These are phyloP conservation scores for Cyrtonyx montezumae DNA, from an alignment of 2,113 vertebrate genomes.

Conservation along the genomic window DNA sequence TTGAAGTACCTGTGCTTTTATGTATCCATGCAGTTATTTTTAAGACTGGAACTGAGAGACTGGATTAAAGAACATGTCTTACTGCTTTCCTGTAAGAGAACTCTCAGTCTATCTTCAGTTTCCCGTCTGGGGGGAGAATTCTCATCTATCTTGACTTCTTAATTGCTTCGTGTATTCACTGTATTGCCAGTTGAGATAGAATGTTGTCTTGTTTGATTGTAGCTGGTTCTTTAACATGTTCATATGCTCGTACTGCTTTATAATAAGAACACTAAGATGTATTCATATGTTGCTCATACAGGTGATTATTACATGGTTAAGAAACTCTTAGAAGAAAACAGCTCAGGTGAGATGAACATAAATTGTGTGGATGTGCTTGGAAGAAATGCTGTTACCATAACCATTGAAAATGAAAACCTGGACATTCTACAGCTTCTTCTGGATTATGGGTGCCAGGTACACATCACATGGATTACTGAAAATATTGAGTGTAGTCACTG, in stretches of 20 bases:
- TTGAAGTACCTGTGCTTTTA: accelerated
- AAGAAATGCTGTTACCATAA: conserved; percentile 93
- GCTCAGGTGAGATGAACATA: conserved; percentile 92
- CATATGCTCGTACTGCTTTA: conserved; percentile 13
- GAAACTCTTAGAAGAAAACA: conserved; percentile 96
- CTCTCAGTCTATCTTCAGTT: background rate
- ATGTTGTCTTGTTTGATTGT: background rate
- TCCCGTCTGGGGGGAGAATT: background rate
- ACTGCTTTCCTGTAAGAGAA: background rate
- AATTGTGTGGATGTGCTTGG: conserved; percentile 97
- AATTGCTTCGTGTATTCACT: accelerated
- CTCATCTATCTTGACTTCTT: background rate
- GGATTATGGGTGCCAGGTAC: conserved; percentile 97
- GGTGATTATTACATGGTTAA: conserved; percentile 99
- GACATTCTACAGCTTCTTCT: conserved; percentile 96
- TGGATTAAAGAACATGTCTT: background rate
- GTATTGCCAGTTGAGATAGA: background rate
- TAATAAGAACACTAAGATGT: conserved; percentile 25
- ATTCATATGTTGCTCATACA: conserved; percentile 71
- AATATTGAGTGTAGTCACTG: background rate
- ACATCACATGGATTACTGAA: background rate
- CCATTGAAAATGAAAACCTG: conserved; percentile 97
- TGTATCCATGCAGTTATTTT: background rate
- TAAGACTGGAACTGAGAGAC: background rate
- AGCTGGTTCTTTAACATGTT: background rate